Evolutionary conservation across 1,140 invertebrate species (phyloP), one percentile per base, ranked within the genome.

Genomic region (Stegodyphus dumicola): DNA sequence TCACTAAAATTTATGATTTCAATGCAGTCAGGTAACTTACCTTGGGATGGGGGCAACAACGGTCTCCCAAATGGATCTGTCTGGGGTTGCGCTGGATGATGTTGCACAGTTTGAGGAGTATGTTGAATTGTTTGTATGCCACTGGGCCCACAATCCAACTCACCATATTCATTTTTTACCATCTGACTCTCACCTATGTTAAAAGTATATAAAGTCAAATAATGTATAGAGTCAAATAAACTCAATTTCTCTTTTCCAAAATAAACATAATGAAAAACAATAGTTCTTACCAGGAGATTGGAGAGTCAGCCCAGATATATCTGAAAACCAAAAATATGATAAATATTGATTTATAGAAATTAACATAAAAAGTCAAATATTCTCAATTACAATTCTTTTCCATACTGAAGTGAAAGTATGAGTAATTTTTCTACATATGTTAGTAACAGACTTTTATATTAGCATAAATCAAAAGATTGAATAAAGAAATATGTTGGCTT

Each of bases 271-370:
- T 49, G 9, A 71, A 11, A 49, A 11, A 54, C 6, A 18, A 7
- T 52, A n/a, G 15, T 56, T 51, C 77, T 75, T 91, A 90, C 93
- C 93, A 48, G 94, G 94, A 7, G 95, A 94, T 90, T 96, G 95
- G 70, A 97, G 91, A 56, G 95, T 96, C 51, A 97, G 91, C 7
- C 95, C 95, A 74, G 95, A 96, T 67, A 97, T 91, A 93, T 97
- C 96, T 95, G 91, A 89, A 93, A 93, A 33, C 33, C 15, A 60
- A 60, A 60, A 60, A 10, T 2, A 60, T 60, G 9, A 15, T 60
- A 60, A 60, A 60, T 60, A 10, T 60, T 60, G 2, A 60, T 60
- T 60, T 60, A 60, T 10, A 60, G 15, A 15, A 10, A 60, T 60
- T 2, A 60, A 3, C 33, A 33, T 3, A 33, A 33, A 33, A 33